Base-by-base conservation (phyloP, 2,888 invertebrate genomes). In the Abscondita cerata region DNA sequence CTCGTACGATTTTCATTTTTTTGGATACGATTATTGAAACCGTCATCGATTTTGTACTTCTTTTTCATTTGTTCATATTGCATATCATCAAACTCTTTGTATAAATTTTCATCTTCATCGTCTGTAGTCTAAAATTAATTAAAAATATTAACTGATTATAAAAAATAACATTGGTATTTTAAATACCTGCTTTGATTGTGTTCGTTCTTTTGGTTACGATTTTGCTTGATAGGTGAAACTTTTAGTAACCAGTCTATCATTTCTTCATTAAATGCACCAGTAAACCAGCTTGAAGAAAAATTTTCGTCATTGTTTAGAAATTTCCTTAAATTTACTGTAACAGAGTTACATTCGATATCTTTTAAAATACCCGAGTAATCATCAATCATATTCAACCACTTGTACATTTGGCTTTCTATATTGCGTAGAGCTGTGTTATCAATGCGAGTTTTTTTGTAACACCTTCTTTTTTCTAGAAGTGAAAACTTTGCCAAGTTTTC, bases 401-500 rank as follows among this genome's bases (percentile, higher is more conserved):
- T 12, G 11, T 36, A n/a, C 3, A 9, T 2, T 36, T 36, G 3
- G 12, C 11, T 9, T 2, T 36, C n/a, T 2, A 36, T 2, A 2
- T 2, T 11, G 36, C 3, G 4, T 36, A n/a, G 11, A 2, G 36
- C 2, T 12, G 2, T 36, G 11, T 12, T 6, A 36, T 36, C 11
- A 2, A n/a, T 12, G 2, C 11, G 36, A n/a, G 11, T 36, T 9
- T 11, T 36, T 12, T 9, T 47, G 25, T 12, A 25, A n/a, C 8
- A 9, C 25, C 25, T 47, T 2, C 47, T 2, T 44, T 56, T 64
- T 76, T 77, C 79, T 44, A 80, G 78, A 9, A 86, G 74, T 56
- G 85, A 86, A 59, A 82, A 88, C 38, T 81, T 75, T 56, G 83
- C 79, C 33, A 91, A 72, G 8, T 76, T 72, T 56, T 84, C 81